Conservation (phyloP, 2,888 invertebrate species). For the Scotopteryx bipunctaria region DNA sequence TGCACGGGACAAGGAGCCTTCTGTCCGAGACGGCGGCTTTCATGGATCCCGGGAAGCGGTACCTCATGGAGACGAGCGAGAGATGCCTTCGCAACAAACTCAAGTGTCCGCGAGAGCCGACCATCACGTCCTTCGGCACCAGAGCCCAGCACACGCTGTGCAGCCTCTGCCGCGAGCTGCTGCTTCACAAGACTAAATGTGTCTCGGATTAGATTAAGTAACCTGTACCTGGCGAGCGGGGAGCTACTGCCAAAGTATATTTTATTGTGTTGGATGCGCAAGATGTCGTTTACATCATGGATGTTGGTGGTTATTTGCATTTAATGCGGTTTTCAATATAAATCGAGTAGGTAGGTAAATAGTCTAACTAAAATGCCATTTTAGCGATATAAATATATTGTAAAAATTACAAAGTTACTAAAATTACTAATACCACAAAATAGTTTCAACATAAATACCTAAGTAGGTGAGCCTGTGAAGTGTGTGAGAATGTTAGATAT, state of each 20-base stretch:
- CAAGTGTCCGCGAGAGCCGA: conserved; percentile 49
- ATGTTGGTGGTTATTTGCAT: conserved; percentile 13
- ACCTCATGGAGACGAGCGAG: conserved; percentile 45
- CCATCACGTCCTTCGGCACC: conserved; percentile 46
- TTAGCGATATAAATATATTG: not conserved
- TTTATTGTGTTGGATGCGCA: not conserved
- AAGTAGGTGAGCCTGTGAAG: no score
- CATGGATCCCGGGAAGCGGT: conserved; percentile 54
- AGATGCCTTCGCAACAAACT: conserved; percentile 53
- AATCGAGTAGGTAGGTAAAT: not conserved
- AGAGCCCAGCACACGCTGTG: conserved; percentile 38
- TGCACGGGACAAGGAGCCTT: conserved; percentile 41
- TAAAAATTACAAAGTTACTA: not conserved
- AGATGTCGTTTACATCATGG: conserved; percentile 6
- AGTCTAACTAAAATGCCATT: not conserved
- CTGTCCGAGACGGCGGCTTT: conserved; percentile 42
- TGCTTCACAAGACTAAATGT: conserved; percentile 9
- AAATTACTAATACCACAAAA: no score
- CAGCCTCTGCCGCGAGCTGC: conserved; percentile 33
- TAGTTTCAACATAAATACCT: no score
- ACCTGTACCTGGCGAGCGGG: conserved; percentile 13
- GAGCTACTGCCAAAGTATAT: conserved; percentile 4
- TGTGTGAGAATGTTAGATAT: no score
- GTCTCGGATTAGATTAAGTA: conserved; percentile 3
- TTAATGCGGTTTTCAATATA: no score